Conservation (phyloP, 2,888 invertebrate species). For the Apotomis betuletana region DNA sequence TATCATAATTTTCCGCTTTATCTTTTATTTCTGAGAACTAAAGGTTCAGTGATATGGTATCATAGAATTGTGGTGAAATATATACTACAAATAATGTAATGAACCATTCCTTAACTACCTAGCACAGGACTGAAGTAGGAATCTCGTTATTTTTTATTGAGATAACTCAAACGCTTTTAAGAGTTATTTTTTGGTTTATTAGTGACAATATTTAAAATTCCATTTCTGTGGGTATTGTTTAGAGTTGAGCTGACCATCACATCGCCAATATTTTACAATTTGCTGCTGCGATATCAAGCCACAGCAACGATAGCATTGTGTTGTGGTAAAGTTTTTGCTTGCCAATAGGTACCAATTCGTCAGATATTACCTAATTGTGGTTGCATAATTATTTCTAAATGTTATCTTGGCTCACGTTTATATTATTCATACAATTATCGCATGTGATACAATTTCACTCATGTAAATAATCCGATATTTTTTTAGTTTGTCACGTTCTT, state of each 20-base stretch:
- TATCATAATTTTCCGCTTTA: too few relatives aligned
- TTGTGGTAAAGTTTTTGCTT: slow-evolving; percentile 20
- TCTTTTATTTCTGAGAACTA: too few relatives aligned
- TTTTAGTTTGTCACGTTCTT: slow-evolving; percentile 30
- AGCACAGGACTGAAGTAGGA: too few relatives aligned
- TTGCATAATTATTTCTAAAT: slow-evolving; percentile 22
- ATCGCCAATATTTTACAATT: background rate
- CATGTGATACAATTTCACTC: slow-evolving; percentile 10
- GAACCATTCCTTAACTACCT: too few relatives aligned
- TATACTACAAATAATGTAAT: too few relatives aligned
- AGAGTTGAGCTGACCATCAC: background rate
- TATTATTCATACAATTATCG: slow-evolving; percentile 23
- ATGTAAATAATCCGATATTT: slow-evolving; percentile 13
- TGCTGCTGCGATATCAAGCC: slow-evolving; percentile 5
- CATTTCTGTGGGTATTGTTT: background rate
- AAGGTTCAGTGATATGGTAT: too few relatives aligned
- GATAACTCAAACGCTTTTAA: too few relatives aligned
- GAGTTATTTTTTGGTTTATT: too few relatives aligned
- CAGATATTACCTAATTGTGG: slow-evolving; percentile 10
- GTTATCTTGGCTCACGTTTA: background rate
- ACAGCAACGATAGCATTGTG: slow-evolving; percentile 20
- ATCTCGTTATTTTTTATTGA: too few relatives aligned
- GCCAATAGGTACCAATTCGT: slow-evolving; percentile 4
- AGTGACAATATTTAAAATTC: too few relatives aligned
- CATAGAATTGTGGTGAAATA: too few relatives aligned